Percentiles rank a stretch among this genome's conserved stretches.
Evolutionary conservation across 1,140 invertebrate species (phyloP).

Genomic region (Nasonia longicornis): DNA sequence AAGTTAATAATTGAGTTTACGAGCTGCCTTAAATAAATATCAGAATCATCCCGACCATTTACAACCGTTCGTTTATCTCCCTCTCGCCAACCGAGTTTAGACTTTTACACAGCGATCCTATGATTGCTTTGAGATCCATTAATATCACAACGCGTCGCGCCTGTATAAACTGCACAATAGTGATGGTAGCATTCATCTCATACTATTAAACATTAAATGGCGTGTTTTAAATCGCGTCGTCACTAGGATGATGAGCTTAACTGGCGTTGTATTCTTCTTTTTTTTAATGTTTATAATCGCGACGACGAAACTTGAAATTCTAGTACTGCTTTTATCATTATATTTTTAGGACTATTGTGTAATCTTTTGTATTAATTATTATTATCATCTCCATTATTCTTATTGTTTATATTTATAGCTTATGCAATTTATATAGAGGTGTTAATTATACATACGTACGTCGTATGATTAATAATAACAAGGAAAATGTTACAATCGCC

Average conservation of each 20-base stretch:
- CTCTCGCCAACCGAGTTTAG: slow-evolving; percentile 35
- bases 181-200: slow-evolving; percentile 22
- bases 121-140: slow-evolving; percentile 65
- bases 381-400: slow-evolving; percentile 43
- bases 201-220: slow-evolving; percentile 30
- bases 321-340: slow-evolving; percentile 6
- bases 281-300: slow-evolving; percentile 18
- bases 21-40: slow-evolving; percentile 22
- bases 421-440: slow-evolving; percentile 48
- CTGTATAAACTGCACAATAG: slow-evolving; percentile 36
- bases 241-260: slow-evolving; percentile 21
- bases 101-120: slow-evolving; percentile 55
- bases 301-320: slow-evolving; percentile 21
- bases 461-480: slow-evolving; percentile 66
- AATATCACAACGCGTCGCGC: slow-evolving; percentile 61
- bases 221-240: slow-evolving; percentile 25
- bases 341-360: slow-evolving; percentile 20
- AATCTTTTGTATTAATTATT: slow-evolving; percentile 29
- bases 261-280: background rate
- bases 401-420: slow-evolving; percentile 48
- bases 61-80: slow-evolving; percentile 29
- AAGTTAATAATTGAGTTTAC: slow-evolving; percentile 11
- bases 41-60: background rate
- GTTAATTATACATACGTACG: slow-evolving; percentile 43
- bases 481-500: slow-evolving; percentile 65